Percentiles rank a stretch among this genome's conserved stretches.
phyloP scores from a whole-genome alignment of 2,888 invertebrate species.

The Phytoseiulus persimilis region DNA sequence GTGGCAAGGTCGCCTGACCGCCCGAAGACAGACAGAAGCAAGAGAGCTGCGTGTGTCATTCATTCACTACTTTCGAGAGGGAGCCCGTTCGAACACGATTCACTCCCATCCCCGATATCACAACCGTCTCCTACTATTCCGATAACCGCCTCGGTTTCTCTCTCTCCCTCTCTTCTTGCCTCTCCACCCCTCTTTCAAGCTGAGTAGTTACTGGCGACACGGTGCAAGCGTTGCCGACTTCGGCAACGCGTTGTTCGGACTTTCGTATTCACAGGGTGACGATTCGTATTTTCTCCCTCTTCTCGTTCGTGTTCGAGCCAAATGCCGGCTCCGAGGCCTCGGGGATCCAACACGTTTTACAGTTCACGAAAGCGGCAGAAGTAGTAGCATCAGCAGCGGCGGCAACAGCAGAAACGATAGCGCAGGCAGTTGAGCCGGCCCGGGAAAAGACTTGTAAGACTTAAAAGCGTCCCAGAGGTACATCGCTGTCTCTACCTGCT shows the following conservation, averaged over 20 bases:
- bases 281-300: not conserved
- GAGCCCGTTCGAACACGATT: not conserved
- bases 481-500: slow-evolving; percentile 12
- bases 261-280: not conserved
- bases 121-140: not conserved
- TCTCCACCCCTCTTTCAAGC: not conserved
- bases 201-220: not conserved
- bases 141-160: not conserved
- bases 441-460: slow-evolving; percentile 21
- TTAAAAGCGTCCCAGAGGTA: slow-evolving; percentile 38
- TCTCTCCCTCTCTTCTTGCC: not conserved
- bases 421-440: not conserved
- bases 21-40: not conserved
- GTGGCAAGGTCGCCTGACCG: not conserved
- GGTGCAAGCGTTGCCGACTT: not conserved
- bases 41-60: not conserved
- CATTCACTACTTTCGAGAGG: not conserved
- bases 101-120: not conserved
- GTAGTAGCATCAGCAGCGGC: not conserved
- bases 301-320: not conserved
- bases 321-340: not conserved
- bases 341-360: not conserved
- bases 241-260: not conserved
- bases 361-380: not conserved
- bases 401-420: not conserved